Evolutionary conservation across 1,140 invertebrate species (phyloP), one percentile per base, ranked within the genome.

Genomic region (Bombus superbus): DNA sequence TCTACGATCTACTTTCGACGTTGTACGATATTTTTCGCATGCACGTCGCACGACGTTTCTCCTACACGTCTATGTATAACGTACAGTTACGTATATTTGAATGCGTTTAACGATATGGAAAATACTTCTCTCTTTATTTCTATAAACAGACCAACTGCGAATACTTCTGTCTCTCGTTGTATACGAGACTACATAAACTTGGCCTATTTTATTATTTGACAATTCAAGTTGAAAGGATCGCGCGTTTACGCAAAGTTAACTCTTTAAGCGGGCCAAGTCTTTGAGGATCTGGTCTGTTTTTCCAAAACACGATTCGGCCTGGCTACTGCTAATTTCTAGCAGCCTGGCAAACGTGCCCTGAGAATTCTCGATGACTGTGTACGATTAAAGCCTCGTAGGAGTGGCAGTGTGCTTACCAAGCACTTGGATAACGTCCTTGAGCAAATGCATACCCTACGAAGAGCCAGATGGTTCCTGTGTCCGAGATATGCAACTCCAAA

Each of bases 341-440:
- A 72, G 82, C 59, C 53, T 76, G 53, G 77, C 72, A 73, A 86
- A 84, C 79, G 78, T 75, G 88, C 72, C 68, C 9, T 42, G 86
- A 83, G 89, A 86, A 84, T 82, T 75, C 76, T 68, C 69, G 78
- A 66, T 79, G 71, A 76, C 68, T 85, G 80, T 80, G 66, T 78
- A 82, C 81, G 83, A 87, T 75, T 83, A 82, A 83, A 89, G 76
- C 73, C 64, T 87, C 79, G 10, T 40, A 75, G 64, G 71, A 80
- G 64, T 47, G 66, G 32, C 47, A 57, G 71, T 66, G 73, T 92
- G 89, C 90, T 92, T 92, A 83, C 91, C 83, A 80, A 92, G 86
- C 90, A 91, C 90, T 92, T 83, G 91, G 87, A 89, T 77, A 83
- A 91, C 79, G 76, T 92, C 86, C 91, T 92, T 82, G 85, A 92